These are phyloP conservation scores for Apamea epomidion DNA, from an alignment of 2,888 invertebrate species.

Conservation along the genomic window DNA sequence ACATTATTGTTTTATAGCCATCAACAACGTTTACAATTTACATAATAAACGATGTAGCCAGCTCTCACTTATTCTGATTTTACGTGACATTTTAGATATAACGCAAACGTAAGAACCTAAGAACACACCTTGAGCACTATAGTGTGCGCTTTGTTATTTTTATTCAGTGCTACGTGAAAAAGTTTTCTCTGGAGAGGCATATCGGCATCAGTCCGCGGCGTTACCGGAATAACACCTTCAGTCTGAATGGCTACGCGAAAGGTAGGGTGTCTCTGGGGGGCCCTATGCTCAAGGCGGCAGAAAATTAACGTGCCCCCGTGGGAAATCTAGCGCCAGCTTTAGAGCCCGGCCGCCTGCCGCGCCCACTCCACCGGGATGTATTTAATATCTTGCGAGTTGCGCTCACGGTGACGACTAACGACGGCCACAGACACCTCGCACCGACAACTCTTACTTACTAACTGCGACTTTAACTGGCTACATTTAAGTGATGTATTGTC, in stretches of 20 bases:
- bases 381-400: slow-evolving; percentile 83
- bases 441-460: slow-evolving; percentile 8
- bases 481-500: not conserved
- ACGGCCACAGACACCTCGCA: slow-evolving; percentile 22
- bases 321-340: slow-evolving; percentile 92
- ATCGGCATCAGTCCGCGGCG: slow-evolving; percentile 87
- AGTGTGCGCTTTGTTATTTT: slow-evolving; percentile 76
- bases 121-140: slow-evolving; percentile 62
- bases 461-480: not conserved
- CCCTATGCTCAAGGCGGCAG: slow-evolving; percentile 94
- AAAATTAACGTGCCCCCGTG: slow-evolving; percentile 93
- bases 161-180: slow-evolving; percentile 80
- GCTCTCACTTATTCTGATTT: slow-evolving; percentile 6
- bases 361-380: slow-evolving; percentile 85
- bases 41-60: slow-evolving; percentile 31
- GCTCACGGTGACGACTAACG: slow-evolving; percentile 69
- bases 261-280: slow-evolving; percentile 91
- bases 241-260: slow-evolving; percentile 89
- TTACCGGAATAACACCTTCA: slow-evolving; percentile 89
- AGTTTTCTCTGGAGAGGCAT: slow-evolving; percentile 84
- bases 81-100: slow-evolving; percentile 45
- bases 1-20: slow-evolving; percentile 27
- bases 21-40: slow-evolving; percentile 33
- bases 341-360: slow-evolving; percentile 81
- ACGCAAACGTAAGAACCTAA: slow-evolving; percentile 50